Percentiles rank a stretch among this genome's conserved stretches.
Evolutionary conservation across 2,888 invertebrate species (phyloP).

Genomic region (Diplolepis rosae): DNA sequence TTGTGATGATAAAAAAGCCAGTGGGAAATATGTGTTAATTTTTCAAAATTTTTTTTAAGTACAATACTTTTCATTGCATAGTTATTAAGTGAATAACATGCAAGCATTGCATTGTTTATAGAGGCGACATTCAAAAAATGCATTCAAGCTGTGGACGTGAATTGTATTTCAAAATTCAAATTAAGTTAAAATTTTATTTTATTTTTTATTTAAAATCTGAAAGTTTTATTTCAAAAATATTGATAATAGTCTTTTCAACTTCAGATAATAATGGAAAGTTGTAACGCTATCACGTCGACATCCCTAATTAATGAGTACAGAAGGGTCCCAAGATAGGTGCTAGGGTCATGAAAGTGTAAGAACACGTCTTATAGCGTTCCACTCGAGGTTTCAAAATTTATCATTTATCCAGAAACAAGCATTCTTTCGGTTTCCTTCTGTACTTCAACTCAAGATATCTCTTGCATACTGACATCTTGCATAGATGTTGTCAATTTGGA

Average conservation of each 20-base stretch:
- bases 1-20: neutral
- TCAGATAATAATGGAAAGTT: neutral
- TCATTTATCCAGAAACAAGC: slow-evolving; percentile 10
- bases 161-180: neutral
- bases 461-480: slow-evolving; percentile 70
- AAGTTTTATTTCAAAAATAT: too few species aligned
- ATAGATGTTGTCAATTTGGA: slow-evolving; percentile 67
- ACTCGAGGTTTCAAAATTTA: neutral
- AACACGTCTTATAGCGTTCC: slow-evolving; percentile 20
- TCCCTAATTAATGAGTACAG: slow-evolving; percentile 7
- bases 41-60: neutral
- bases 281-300: neutral
- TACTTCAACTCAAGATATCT: slow-evolving; percentile 20
- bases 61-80: neutral
- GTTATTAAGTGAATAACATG: neutral
- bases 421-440: slow-evolving; percentile 22
- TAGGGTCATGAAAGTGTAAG: neutral
- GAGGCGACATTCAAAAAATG: neutral
- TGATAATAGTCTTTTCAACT: too few species aligned
- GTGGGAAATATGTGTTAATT: neutral
- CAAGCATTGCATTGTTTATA: slow-evolving; percentile 1
- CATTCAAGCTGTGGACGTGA: slow-evolving; percentile 6
- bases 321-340: neutral
- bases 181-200: neutral
- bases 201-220: neutral